Base-by-base conservation (phyloP, 2,797 vertebrate genomes). In the Rhodeus uyekii region DNA sequence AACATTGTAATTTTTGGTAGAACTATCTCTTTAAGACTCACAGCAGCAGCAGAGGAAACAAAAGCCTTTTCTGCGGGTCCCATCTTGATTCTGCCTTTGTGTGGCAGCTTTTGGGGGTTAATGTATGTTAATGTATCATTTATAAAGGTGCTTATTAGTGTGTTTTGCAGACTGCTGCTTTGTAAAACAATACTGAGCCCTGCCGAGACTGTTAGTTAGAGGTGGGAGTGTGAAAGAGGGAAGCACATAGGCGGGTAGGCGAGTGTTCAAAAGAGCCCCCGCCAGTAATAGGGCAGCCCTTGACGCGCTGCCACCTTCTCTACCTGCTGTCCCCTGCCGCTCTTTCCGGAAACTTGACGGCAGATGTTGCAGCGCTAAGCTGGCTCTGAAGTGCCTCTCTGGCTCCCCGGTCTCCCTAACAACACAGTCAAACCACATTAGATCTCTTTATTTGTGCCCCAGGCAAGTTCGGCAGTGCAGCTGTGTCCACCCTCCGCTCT, bases 391-490 rank as follows among this genome's bases (percentile, higher is more conserved):
- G 97, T 96, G 95, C 93, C 93, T 96, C 94, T 93, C 91, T 82
- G 86, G 87, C 92, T 94, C 95, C 95, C 95, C 89, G 86, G 63
- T 94, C 94, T 96, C 96, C 94, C 95, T 95, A 91, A 92, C 95
- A 93, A 91, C 91, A 92, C 94, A 97, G 97, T 97, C 97, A 96
- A 92, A 94, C 93, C 90, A 86, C 91, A 94, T 98, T 90, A 98
- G 96, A 98, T 98, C 96, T 97, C 96, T 95, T 93, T 94, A 93
- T 97, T 95, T 97, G 96, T 93, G 98, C 98, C 97, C 86, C 90
- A 93, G 97, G 98, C 97, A 87, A 96, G 94, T 95, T 93, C 89
- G 92, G 94, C 95, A 91, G 95, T 83, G 90, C 97, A 99, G 98
- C 98, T 99, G 98, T 96, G 98, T 95, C 96, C 96, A 93, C 91